phyloP scores from a whole-genome alignment of 92 coral and sea anemone genomes.

The Ricordea florida region DNA sequence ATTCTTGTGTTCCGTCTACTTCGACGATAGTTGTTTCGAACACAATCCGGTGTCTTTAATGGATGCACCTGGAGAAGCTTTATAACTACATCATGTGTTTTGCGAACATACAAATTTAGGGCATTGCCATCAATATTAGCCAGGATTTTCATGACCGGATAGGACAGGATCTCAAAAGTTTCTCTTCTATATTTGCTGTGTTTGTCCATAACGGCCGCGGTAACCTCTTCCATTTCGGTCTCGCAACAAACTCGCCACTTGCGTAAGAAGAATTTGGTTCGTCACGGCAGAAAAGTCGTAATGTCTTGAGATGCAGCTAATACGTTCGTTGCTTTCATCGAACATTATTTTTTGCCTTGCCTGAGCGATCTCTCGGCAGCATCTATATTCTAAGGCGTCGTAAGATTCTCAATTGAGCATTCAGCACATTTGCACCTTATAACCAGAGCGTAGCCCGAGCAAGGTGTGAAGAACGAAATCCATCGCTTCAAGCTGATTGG shows the following conservation, averaged over 20 bases:
- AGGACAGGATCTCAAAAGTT: too few species aligned
- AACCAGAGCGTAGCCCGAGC: too few species aligned
- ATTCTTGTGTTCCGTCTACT: background rate
- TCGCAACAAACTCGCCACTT: slow-evolving; percentile 43
- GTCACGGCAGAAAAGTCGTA: slow-evolving; percentile 44
- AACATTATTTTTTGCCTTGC: slow-evolving; percentile 37
- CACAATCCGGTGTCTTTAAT: background rate
- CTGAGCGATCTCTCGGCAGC: slow-evolving; percentile 36
- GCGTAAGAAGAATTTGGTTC: slow-evolving; percentile 13
- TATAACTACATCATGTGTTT: too few species aligned
- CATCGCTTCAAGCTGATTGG: too few species aligned
- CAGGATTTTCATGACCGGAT: too few species aligned
- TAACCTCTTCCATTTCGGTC: slow-evolving; percentile 45
- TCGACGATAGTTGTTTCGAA: background rate
- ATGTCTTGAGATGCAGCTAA: slow-evolving; percentile 38
- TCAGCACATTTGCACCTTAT: slow-evolving; percentile 36
- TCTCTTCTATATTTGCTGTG: too few species aligned
- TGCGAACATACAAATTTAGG: too few species aligned
- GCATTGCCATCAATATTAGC: too few species aligned
- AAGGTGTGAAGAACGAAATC: too few species aligned
- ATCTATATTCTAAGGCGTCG: slow-evolving; percentile 45
- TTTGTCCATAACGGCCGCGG: slow-evolving; percentile 48
- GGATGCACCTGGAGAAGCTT: background rate
- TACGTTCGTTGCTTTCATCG: slow-evolving; percentile 41
- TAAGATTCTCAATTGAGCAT: slow-evolving; percentile 1